A percentile compares a stretch with the other conserved stretches of the same genome.
These are phyloP conservation scores for Euura saliciscinereae DNA, from an alignment of 1,140 invertebrate species.

Conservation along the genomic window DNA sequence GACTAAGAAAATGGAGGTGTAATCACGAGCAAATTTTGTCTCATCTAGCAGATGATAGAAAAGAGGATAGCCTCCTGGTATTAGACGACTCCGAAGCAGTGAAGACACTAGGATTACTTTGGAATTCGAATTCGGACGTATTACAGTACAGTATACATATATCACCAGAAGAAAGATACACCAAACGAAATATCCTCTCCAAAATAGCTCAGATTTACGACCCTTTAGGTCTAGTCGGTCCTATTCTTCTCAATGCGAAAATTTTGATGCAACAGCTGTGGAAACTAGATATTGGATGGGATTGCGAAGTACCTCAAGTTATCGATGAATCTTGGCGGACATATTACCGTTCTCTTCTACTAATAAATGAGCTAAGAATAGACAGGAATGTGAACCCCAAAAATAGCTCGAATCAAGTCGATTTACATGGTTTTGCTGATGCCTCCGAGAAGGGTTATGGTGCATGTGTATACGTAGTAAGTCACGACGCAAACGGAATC, in stretches of 20 bases:
- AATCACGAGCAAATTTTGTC: constrained; percentile 35
- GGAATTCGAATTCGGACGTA: constrained; percentile 34
- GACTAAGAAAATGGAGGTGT: constrained; percentile 43
- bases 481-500: constrained; percentile 5
- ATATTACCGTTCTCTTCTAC: no score
- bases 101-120: constrained; percentile 39
- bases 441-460: constrained; percentile 32
- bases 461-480: constrained; percentile 25
- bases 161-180: constrained; percentile 9
- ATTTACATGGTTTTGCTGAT: constrained; percentile 40
- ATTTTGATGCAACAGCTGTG: constrained; percentile 45
- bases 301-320: constrained; percentile 29
- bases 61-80: constrained; percentile 14
- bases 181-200: constrained; percentile 40
- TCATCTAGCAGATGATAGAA: no score
- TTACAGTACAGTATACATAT: constrained; percentile 13
- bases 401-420: constrained; percentile 18
- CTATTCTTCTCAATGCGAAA: constrained; percentile 42
- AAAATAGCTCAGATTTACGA: constrained; percentile 43
- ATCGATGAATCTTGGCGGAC: constrained; percentile 30
- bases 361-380: constrained; percentile 18
- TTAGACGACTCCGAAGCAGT: constrained; percentile 24
- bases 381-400: background rate
- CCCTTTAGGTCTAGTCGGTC: constrained; percentile 42
- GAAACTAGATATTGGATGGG: constrained; percentile 39